Conservation (phyloP, 2,888 invertebrate species). For the Poecilus cupreus region DNA sequence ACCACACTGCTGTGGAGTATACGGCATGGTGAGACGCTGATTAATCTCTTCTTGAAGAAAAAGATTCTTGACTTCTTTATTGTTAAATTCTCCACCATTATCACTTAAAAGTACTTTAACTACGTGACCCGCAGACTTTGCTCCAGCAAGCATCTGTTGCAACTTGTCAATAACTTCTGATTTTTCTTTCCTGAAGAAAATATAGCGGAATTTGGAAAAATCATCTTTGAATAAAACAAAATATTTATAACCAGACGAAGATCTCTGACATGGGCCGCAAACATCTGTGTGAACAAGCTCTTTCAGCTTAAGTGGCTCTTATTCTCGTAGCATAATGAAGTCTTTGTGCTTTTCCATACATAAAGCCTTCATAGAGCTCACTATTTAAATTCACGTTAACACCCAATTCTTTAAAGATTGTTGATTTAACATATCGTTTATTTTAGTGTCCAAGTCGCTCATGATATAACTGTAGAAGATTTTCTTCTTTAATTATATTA, state of each 20-base stretch:
- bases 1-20: constrained; percentile 18
- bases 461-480: constrained; percentile 34
- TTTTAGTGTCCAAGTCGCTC: constrained; percentile 37
- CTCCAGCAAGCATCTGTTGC: constrained; percentile 62
- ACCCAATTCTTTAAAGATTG: neutral
- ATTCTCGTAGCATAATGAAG: too few relatives aligned
- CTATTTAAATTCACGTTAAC: neutral
- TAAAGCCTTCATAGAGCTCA: neutral
- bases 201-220: constrained; percentile 63
- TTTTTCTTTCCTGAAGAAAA: constrained; percentile 62
- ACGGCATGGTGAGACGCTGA: neutral
- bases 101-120: constrained; percentile 66
- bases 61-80: constrained; percentile 46
- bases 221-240: constrained; percentile 56
- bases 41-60: neutral
- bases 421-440: neutral
- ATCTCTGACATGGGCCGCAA: too few relatives aligned
- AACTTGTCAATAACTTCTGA: constrained; percentile 63
- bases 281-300: too few relatives aligned
- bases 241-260: too few relatives aligned
- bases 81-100: too few relatives aligned
- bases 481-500: neutral
- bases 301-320: too few relatives aligned
- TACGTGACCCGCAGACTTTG: constrained; percentile 62
- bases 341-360: too few relatives aligned